Conservation (phyloP, 2,797 vertebrate genomes). For the Vultur gryphus region DNA sequence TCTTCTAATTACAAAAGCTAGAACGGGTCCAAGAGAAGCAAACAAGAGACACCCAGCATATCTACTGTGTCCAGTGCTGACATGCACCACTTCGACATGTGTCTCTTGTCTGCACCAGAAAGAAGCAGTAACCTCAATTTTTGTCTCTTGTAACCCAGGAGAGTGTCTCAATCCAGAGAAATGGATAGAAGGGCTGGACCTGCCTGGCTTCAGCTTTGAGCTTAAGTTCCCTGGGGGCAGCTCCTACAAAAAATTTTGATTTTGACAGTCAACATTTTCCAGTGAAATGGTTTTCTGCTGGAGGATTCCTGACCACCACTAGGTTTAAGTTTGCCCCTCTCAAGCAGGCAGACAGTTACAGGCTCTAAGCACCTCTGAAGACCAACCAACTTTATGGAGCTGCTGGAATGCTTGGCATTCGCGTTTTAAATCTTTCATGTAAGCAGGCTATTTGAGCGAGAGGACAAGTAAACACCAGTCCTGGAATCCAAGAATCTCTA, state of each 20-base stretch:
- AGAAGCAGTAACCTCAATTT: background rate
- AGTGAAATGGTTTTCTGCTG: background rate
- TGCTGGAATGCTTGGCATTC: background rate
- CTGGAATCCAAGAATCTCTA: background rate
- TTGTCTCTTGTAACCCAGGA: background rate
- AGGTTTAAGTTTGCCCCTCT: background rate
- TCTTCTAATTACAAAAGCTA: background rate
- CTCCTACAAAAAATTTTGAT: background rate
- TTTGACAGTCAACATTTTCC: background rate
- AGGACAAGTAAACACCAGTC: constrained; percentile 5
- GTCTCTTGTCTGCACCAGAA: background rate
- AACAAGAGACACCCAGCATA: background rate
- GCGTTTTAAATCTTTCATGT: background rate
- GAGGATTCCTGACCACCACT: background rate
- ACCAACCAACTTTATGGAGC: background rate
- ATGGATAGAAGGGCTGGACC: background rate
- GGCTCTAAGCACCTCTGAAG: background rate
- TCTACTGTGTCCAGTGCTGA: background rate
- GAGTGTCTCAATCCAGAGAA: background rate
- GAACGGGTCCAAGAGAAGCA: background rate
- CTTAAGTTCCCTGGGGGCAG: background rate
- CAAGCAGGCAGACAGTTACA: background rate
- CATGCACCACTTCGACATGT: background rate
- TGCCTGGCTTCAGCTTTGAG: background rate
- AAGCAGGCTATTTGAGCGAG: background rate